Evolutionary conservation across 2,113 vertebrate genomes (phyloP), one percentile per base, ranked within the genome.

Genomic region (Pseudopipra pipra): DNA sequence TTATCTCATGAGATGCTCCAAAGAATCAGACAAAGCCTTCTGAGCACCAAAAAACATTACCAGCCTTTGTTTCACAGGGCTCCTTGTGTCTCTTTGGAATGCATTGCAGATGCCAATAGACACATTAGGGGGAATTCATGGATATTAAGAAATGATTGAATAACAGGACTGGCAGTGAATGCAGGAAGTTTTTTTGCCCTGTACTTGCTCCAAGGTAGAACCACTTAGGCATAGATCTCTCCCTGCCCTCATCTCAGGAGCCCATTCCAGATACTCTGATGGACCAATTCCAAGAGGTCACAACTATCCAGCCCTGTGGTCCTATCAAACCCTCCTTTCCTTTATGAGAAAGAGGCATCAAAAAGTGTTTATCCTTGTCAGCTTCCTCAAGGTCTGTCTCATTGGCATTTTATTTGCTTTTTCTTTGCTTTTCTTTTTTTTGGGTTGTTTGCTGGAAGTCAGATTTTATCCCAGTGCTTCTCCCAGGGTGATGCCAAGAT

Each of bases 191-290:
- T 22, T 77, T 91, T 87, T 72, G 28, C 59, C 35, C 33, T 4
- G 2, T 61, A 25, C 8, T 67, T 82, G 47, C 41, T 89, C 18
- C 65, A 71, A 58, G 85, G 39, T 61, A 87, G 55, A 93, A 14
- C 31, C 9, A 9, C 12, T 25, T 54, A 35, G 0, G 2, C 4
- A 2, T 12, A 74, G 54, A 27, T 21, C 2, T 43, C 70, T 70
- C 23, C 16, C 49, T 62, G 31, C 24, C 37, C 23, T 80, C 44
- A 13, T 24, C 28, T 72, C n/a, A 49, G 54, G 35, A 86, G 0
- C 12, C 25, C 23, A 30, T 47, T 37, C 25, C 37, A 47, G 74
- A 49, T 55, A 13, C 31, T 28, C 25, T 2, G 3, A 58, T 7
- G n/a, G 58, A 39, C 25, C 24, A 5, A 1, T 77, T 70, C 65